Base-by-base conservation (phyloP, 2,888 invertebrate species). In the Sarcophaga subvicina region DNA sequence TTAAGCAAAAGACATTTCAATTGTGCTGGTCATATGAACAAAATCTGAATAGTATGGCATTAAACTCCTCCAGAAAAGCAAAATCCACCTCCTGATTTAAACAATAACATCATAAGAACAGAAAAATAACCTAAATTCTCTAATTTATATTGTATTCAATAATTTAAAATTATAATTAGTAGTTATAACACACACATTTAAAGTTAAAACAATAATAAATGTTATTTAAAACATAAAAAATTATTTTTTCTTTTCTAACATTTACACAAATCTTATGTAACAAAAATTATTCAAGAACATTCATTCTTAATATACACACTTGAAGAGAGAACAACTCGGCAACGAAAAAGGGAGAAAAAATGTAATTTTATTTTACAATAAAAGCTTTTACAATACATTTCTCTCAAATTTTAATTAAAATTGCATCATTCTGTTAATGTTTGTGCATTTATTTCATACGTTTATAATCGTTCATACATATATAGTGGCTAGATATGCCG, bases 181-280 rank as follows among this genome's bases (percentile, higher is more conserved):
- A 72, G 71, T 77, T 75, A 87, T 87, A 79, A 87, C 69, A 75
- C 82, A 76, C 73, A 78, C 73, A 78, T 72, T 77, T 64, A 60
- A 79, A 75, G 79, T 79, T 84, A 20, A 54, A 84, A 75, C n/a
- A 6, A 76, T 72, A 86, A 86, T 87, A 87, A 84, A 87, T 87
- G 79, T 84, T 87, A 79, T 82, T 81, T 75, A 75, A 81, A 86
- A 82, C 81, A 84, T 82, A 73, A 49, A 70, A 49, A 70, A 67
- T 20, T 2, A 45, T 82, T 79, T 20, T 66, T 37, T 77, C 20
- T 66, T 69, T 80, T 69, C 6, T 14, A 12, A 12, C 25, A 20
- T 72, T 72, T 76, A 67, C 67, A 54, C 4, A 3, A 45, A n/a
- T 60, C 25, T 86, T 86, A 86, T 75, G 66, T 86, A 86, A 86